phyloP scores from a whole-genome alignment of 2,888 invertebrate genomes.

The Sminthurides aquaticus region DNA sequence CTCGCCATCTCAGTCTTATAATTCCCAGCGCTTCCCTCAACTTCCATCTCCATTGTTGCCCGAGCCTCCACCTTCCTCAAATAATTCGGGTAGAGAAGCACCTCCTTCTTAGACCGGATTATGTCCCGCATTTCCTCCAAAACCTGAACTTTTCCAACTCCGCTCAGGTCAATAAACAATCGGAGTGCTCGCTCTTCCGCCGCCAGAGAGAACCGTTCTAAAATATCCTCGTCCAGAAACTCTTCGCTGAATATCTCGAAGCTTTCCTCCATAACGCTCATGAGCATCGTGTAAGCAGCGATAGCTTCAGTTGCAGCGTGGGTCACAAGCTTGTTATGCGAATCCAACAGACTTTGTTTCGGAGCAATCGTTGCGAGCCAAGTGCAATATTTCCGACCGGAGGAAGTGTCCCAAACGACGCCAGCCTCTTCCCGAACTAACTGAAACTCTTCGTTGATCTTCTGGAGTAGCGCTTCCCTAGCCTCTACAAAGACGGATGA shows the following conservation, averaged over 20 bases:
- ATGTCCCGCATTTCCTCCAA: background rate
- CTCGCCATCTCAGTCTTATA: slow-evolving; percentile 1
- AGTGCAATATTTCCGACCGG: background rate
- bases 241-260: slow-evolving; percentile 7
- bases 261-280: slow-evolving; percentile 4
- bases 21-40: background rate
- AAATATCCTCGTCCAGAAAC: slow-evolving; percentile 3
- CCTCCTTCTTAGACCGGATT: background rate
- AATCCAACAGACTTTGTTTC: background rate
- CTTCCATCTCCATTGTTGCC: slow-evolving; percentile 3
- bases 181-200: background rate
- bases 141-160: background rate
- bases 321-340: background rate
- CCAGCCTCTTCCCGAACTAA: background rate
- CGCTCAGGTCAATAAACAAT: background rate
- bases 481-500: background rate
- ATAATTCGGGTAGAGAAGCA: background rate
- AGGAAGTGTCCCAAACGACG: background rate
- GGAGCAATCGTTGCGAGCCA: background rate
- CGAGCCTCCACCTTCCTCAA: slow-evolving; percentile 5
- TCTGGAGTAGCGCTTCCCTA: background rate
- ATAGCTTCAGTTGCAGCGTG: slow-evolving; percentile 7
- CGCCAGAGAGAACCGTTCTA: background rate
- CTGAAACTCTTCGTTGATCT: slow-evolving; percentile 2
- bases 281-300: slow-evolving; percentile 1